phyloP scores from a whole-genome alignment of 2,113 vertebrate genomes.

The Silurus glanis region DNA sequence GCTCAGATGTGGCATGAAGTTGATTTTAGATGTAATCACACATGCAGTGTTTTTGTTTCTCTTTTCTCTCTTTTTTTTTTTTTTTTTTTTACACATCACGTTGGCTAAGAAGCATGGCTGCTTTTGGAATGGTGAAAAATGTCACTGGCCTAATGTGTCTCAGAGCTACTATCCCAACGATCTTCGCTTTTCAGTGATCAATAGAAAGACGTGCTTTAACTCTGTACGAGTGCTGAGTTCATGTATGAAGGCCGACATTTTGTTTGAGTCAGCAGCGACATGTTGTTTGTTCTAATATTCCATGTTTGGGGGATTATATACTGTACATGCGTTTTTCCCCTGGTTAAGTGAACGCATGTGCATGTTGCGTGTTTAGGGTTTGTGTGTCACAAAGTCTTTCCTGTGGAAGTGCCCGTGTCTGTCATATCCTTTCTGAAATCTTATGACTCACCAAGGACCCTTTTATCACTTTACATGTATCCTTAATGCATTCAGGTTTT shows the following conservation, averaged over 20 bases:
- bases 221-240: background rate
- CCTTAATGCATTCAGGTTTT: background rate
- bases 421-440: slow-evolving; percentile 47
- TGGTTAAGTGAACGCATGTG: slow-evolving; percentile 1
- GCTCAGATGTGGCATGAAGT: background rate
- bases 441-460: slow-evolving; percentile 30
- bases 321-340: slow-evolving; percentile 2
- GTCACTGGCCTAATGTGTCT: too few species aligned
- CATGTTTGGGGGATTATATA: background rate
- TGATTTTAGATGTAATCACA: background rate
- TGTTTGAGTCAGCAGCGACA: slow-evolving; percentile 14
- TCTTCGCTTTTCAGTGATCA: background rate
- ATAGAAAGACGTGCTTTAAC: background rate
- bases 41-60: background rate
- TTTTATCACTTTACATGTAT: background rate
- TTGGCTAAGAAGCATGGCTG: background rate
- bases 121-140: background rate
- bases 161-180: background rate
- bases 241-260: background rate
- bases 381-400: slow-evolving; percentile 33
- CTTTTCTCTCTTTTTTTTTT: background rate
- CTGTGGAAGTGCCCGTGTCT: slow-evolving; percentile 40
- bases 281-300: background rate
- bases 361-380: slow-evolving; percentile 27
- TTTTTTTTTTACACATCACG: background rate